Conservation (phyloP, 2,888 invertebrate species). For the Lithosia quadra region DNA sequence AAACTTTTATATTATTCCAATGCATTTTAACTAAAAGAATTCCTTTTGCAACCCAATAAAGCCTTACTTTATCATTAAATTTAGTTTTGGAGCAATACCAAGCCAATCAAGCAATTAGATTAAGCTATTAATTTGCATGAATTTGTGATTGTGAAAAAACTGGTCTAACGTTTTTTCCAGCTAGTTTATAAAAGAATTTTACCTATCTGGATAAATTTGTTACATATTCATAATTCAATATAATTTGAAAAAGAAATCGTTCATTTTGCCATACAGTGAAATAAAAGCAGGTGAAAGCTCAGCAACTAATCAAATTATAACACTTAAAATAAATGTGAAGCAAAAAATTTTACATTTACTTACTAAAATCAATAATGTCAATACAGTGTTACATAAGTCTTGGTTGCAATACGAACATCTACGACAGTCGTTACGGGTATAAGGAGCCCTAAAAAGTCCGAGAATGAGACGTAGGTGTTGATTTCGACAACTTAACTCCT, state of each 20-base stretch:
- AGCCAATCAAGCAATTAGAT: too few species aligned
- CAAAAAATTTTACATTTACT: too few species aligned
- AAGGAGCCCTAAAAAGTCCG: too few species aligned
- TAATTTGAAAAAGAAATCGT: neutral
- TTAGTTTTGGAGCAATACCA: constrained; percentile 27
- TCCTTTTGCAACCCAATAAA: constrained; percentile 62
- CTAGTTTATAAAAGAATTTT: neutral
- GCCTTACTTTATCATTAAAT: constrained; percentile 51
- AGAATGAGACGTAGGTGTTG: too few species aligned
- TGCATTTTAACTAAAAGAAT: constrained; percentile 78
- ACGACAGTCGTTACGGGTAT: too few species aligned
- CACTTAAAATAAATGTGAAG: neutral
- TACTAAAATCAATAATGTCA: too few species aligned
- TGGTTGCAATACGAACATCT: too few species aligned
- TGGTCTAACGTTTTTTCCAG: neutral
- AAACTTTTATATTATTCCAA: constrained; percentile 84
- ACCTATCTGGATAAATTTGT: neutral
- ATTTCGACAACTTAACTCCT: too few species aligned
- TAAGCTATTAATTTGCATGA: constrained; percentile 4
- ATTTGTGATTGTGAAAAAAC: neutral
- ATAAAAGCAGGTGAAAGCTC: neutral
- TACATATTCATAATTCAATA: neutral
- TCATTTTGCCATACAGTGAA: neutral
- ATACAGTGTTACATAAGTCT: too few species aligned
- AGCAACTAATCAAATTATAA: neutral